These are phyloP conservation scores for Botia almorhae DNA, from an alignment of 2,797 vertebrate species.

Conservation along the genomic window DNA sequence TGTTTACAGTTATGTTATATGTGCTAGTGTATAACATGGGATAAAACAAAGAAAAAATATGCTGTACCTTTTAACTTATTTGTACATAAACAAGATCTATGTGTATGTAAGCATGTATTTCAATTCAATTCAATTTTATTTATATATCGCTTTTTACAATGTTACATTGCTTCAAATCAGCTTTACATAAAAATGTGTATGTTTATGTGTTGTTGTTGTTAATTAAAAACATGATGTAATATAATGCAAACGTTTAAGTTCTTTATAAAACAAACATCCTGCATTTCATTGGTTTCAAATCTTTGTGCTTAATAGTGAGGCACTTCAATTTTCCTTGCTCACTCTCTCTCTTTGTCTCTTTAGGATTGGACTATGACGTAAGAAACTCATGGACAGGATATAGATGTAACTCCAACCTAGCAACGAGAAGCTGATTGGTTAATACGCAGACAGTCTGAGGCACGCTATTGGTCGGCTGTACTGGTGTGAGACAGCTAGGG, in stretches of 20 bases:
- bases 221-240: too few relatives aligned
- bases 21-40: too few relatives aligned
- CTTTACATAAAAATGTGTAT: too few relatives aligned
- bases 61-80: too few relatives aligned
- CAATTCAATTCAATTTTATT: too few relatives aligned
- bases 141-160: too few relatives aligned
- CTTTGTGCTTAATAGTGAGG: slow-evolving; percentile 51
- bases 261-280: slow-evolving; percentile 14
- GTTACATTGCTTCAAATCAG: too few relatives aligned
- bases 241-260: not conserved
- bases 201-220: too few relatives aligned
- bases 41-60: too few relatives aligned
- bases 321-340: slow-evolving; percentile 1
- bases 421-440: slow-evolving; percentile 64
- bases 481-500: slow-evolving; percentile 54
- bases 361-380: slow-evolving; percentile 45
- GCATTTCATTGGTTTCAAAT: not conserved
- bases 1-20: too few relatives aligned
- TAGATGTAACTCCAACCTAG: slow-evolving; percentile 62
- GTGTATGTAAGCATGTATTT: too few relatives aligned
- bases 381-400: slow-evolving; percentile 61
- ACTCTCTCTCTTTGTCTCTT: slow-evolving; percentile 17
- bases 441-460: slow-evolving; percentile 45
- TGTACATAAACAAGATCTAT: too few relatives aligned
- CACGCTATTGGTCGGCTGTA: slow-evolving; percentile 58